A percentile compares a stretch with the other conserved stretches of the same genome.
phyloP scores from a whole-genome alignment of 92 coral and sea anemone species.

The Pocillopora meandrina region DNA sequence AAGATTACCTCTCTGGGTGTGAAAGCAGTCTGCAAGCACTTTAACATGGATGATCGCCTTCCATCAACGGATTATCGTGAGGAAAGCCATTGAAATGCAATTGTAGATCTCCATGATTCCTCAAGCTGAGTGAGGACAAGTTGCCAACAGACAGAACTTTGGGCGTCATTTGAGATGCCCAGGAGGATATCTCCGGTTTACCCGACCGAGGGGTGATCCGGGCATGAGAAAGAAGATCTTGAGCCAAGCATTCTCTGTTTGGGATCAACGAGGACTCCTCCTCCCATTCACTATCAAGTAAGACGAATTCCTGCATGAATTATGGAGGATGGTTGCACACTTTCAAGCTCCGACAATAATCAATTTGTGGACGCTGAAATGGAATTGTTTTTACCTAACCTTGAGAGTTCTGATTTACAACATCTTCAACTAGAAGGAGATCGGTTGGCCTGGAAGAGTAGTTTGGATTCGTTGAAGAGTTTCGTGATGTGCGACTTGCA shows the following conservation, averaged over 20 bases:
- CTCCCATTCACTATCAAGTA: too few relatives aligned
- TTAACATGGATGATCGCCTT: constrained; percentile 30
- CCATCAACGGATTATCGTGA: constrained; percentile 13
- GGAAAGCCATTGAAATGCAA: constrained; percentile 16
- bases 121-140: too few relatives aligned
- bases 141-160: constrained; percentile 16
- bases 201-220: background rate
- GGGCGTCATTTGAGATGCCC: too few relatives aligned
- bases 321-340: too few relatives aligned
- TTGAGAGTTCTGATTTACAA: constrained; percentile 42
- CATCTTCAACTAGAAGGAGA: constrained; percentile 31
- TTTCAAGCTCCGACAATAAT: constrained; percentile 32
- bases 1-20: too few relatives aligned
- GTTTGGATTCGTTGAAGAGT: too few relatives aligned
- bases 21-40: constrained; percentile 44
- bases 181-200: too few relatives aligned
- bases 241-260: constrained; percentile 10
- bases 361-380: constrained; percentile 31
- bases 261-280: too few relatives aligned
- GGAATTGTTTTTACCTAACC: constrained; percentile 29
- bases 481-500: too few relatives aligned
- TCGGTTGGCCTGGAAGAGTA: too few relatives aligned
- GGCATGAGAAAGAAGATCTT: constrained; percentile 21
- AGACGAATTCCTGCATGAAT: too few relatives aligned
- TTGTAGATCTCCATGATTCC: constrained; percentile 14